phyloP scores from a whole-genome alignment of 2,888 invertebrate species.

The Drosophila rellima region DNA sequence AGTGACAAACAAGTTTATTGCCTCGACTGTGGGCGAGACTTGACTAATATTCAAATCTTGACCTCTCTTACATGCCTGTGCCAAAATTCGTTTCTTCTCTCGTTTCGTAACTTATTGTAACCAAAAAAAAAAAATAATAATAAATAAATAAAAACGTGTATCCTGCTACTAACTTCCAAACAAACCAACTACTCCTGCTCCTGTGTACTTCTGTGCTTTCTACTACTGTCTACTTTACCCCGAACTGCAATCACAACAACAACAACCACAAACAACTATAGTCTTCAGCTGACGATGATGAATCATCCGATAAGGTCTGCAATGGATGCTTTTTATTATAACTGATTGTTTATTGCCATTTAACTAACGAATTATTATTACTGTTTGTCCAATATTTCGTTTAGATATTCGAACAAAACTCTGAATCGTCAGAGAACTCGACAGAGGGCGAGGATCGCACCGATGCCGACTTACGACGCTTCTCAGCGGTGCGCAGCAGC shows the following conservation, averaged over 20 bases:
- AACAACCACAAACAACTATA: conserved; percentile 57
- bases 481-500: conserved; percentile 89
- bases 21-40: conserved; percentile 9
- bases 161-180: conserved; percentile 56
- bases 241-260: conserved; percentile 45
- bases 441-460: conserved; percentile 87
- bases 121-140: neutral
- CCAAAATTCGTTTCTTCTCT: conserved; percentile 59
- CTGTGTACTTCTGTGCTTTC: conserved; percentile 44
- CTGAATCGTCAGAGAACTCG: conserved; percentile 86
- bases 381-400: neutral
- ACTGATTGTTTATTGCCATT: neutral
- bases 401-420: conserved; percentile 85
- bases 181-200: conserved; percentile 22
- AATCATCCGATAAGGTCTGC: conserved; percentile 85
- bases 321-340: conserved; percentile 27
- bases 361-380: neutral
- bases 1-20: conserved; percentile 1
- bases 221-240: conserved; percentile 42
- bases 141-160: neutral
- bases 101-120: conserved; percentile 34
- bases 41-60: conserved; percentile 47
- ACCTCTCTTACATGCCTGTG: conserved; percentile 69
- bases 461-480: conserved; percentile 87
- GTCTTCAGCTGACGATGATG: conserved; percentile 85